Evolutionary conservation across 1,140 invertebrate species (phyloP), one percentile per base, ranked within the genome.

Genomic region (Drosophila virilis): DNA sequence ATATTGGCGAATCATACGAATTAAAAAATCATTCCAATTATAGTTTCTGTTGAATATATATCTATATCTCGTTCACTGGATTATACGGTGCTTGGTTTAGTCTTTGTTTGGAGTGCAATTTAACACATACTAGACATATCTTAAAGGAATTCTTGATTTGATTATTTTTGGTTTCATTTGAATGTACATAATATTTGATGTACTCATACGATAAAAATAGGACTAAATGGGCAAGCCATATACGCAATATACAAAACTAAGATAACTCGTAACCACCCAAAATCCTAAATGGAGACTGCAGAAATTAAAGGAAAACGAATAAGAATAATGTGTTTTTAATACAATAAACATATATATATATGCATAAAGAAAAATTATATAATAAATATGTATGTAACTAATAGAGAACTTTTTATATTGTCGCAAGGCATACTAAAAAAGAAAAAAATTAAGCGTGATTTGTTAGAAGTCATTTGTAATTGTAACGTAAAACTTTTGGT

Each of bases 221-320:
- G 59, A 74, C 72, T 60, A 64, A 70, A 75, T 46, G 67, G 59
- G 69, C 43, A 66, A 76, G 77, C 68, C 72, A 77, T 81, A 83
- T 66, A 75, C 50, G 74, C 74, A 80, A 81, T 78, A 81, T 67
- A 78, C 82, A 80, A 88, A 89, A 88, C 79, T 83, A 83, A 79
- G 67, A 85, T 77, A 86, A 88, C 84, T 89, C 83, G 83, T 88
- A 88, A 88, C 83, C 83, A 88, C 83, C 83, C 83, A 89, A 79
- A 85, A 88, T 88, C 83, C 83, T 88, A 89, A 83, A 88, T 78
- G 83, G 83, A 88, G 83, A 88, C 83, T 88, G 83, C 83, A 88
- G 83, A 57, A 75, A 65, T 60, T 65, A 50, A 69, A 51, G 48
- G 33, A 60, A 76, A 76, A 74, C 62, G 65, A 74, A 57, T 77